Evolutionary conservation across 2,888 invertebrate species (phyloP).

Genomic region (Andrena dorsata): DNA sequence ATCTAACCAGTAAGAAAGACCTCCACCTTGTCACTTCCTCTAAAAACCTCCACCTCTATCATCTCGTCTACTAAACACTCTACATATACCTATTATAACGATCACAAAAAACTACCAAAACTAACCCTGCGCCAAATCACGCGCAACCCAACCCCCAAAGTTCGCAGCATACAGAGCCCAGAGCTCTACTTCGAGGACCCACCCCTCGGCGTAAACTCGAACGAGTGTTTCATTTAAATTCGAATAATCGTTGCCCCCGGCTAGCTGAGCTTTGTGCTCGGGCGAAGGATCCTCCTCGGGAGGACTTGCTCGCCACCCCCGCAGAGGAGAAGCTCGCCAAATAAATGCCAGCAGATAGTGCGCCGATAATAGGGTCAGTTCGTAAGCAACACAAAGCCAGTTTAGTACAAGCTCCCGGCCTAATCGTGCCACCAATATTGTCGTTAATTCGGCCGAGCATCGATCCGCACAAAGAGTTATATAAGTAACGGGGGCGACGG

Average conservation of each 20-base stretch:
- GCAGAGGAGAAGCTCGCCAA: background rate
- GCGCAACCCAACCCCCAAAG: background rate
- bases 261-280: background rate
- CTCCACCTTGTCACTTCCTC: too few species aligned
- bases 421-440: conserved; percentile 75
- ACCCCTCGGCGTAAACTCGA: background rate
- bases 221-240: background rate
- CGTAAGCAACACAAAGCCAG: conserved; percentile 71
- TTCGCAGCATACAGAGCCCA: background rate
- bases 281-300: background rate
- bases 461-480: conserved; percentile 63
- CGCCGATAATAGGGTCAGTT: conserved; percentile 74
- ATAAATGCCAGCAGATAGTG: conserved; percentile 58
- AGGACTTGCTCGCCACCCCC: background rate
- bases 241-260: conserved; percentile 9
- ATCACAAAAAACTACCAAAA: too few species aligned
- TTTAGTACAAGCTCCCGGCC: conserved; percentile 64
- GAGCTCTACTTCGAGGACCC: background rate
- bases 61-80: too few species aligned
- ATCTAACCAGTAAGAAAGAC: too few species aligned
- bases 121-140: too few species aligned
- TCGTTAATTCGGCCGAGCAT: conserved; percentile 69
- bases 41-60: too few species aligned
- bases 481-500: conserved; percentile 70
- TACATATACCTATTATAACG: too few species aligned